Base-by-base conservation (phyloP, 2,888 invertebrate genomes). In the Osmoderma eremita region DNA sequence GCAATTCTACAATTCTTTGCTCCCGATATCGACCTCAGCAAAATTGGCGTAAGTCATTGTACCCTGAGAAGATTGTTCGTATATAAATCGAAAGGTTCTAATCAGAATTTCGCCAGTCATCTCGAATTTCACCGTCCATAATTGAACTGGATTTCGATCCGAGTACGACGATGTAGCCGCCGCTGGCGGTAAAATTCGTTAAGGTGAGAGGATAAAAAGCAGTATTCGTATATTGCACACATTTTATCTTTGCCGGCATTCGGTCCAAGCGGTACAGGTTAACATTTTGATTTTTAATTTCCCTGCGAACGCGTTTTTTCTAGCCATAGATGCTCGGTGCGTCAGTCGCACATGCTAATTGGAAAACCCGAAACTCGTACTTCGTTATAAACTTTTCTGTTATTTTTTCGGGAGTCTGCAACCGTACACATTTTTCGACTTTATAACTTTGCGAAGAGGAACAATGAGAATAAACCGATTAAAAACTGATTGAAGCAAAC, bases 21-120 rank as follows among this genome's bases (percentile, higher is more conserved):
- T 30, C 30, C 5, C 10, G 10, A 30, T 1, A 30, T 30, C 30
- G 30, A 30, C 30, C 30, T 1, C 30, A 8, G 1, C 30, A 10
- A 6, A 30, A 30, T 30, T 30, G 30, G 30, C 53, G 2, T 39
- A 53, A 53, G 53, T 53, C 53, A 53, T 53, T 38, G 39, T 53
- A 53, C 53, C 15, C 17, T 17, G 15, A 4, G 17, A 12, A 15
- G n/a, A 30, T 24, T 45, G 8, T 17, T 17, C 13, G n/a, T 10
- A 8, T 45, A 30, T 30, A 45, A 61, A 61, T 61, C 30, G 58
- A 61, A 61, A 45, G 58, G 30, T 61, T 30, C 30, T 61, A 61
- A 61, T 61, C 58, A 61, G 45, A 61, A 61, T 61, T 61, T 61
- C 45, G 58, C 58, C 45, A 61, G 45, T 61, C 58, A 61, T 48